Evolutionary conservation across 2,888 invertebrate species (phyloP), one percentile per base, ranked within the genome.

Genomic region (Petrolisthes cinctipes): DNA sequence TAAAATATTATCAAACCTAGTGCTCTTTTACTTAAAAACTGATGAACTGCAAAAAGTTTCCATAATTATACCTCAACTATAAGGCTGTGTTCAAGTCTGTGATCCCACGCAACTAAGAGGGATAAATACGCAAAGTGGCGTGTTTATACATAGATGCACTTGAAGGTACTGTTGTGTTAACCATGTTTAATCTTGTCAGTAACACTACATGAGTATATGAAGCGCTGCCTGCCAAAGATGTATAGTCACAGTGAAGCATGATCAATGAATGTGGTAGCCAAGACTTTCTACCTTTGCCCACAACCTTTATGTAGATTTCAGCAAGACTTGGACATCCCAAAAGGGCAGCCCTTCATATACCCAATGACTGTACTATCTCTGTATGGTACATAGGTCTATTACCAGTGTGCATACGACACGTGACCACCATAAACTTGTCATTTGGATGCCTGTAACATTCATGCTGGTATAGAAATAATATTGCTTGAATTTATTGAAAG

Each of bases 21-120:
- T 83, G 71, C 73, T 87, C 76, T 83, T 83, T 51, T 68, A 83
- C 81, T 66, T 68, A 78, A 82, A 68, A 82, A 71, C 79, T 84
- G 87, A 87, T 84, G 80, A 51, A 87, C 87, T 87, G 87, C 83
- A 87, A 82, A 84, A 81, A 83, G 79, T 89, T 83, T 86, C 82
- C 86, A 83, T 86, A 79, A 76, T 87, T 88, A 83, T 89, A 90
- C 89, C 90, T 89, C 89, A 90, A 90, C 90, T 89, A 86, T 89
- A 90, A 89, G 90, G 90, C 90, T 90, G 90, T 90, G 90, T 90
- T 89, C 73, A 89, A 89, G 89, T 90, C 90, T 90, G 90, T 90
- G 90, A 90, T 90, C 90, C 90, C 90, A 89, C 86, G 84, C 79
- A 85, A 89, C 83, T 86, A 86, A 85, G 81, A 89, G 89, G 86